Conservation (phyloP, 2,797 vertebrate species). For the Knipowitschia caucasica region DNA sequence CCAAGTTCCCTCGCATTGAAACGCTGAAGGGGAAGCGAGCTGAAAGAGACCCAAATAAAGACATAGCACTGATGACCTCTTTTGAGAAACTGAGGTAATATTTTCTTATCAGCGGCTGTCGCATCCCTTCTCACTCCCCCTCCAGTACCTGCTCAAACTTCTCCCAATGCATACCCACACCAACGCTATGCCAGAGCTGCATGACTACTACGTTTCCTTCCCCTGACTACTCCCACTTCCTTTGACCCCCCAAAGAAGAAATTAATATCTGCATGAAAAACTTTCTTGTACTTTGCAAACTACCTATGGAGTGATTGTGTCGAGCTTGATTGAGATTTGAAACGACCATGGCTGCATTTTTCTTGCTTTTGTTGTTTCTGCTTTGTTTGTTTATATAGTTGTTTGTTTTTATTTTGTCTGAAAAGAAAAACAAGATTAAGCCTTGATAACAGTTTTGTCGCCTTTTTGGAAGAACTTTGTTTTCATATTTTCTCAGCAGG, state of each 20-base stretch:
- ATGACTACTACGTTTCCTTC: conserved; percentile 86
- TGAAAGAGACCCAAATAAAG: conserved; percentile 93
- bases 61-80: conserved; percentile 93
- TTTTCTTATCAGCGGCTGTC: conserved; percentile 92
- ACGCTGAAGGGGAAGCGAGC: conserved; percentile 93
- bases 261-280: conserved; percentile 92
- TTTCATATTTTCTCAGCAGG: conserved; percentile 82
- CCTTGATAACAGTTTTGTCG: conserved; percentile 76
- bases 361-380: conserved; percentile 90
- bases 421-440: conserved; percentile 71
- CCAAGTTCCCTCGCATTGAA: conserved; percentile 95
- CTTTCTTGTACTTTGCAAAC: conserved; percentile 92
- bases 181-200: conserved; percentile 90
- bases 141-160: conserved; percentile 84
- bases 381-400: conserved; percentile 81
- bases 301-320: conserved; percentile 95
- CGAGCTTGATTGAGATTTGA: conserved; percentile 94
- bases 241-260: conserved; percentile 79
- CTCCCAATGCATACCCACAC: conserved; percentile 84
- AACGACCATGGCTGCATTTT: conserved; percentile 93
- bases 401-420: conserved; percentile 80
- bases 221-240: conserved; percentile 76
- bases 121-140: conserved; percentile 80
- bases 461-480: conserved; percentile 79
- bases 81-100: conserved; percentile 99